A percentile compares a stretch with the other conserved stretches of the same genome.
Conservation (phyloP, 53 echinoderm and acorn worm species). For the Zoroaster sp. region DNA sequence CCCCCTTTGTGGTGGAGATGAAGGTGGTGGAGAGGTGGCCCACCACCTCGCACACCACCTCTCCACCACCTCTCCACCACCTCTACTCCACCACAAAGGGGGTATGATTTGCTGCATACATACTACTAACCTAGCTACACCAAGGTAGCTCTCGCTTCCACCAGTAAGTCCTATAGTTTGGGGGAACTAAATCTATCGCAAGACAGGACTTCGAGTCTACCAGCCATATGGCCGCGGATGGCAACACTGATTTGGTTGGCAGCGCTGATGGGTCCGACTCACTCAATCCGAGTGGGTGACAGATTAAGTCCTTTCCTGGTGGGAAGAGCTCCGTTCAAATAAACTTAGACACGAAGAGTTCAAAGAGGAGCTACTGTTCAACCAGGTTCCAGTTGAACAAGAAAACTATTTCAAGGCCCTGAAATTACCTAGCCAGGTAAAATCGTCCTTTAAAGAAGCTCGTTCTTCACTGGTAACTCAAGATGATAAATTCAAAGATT, state of each 20-base stretch:
- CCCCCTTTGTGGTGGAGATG: too few species aligned
- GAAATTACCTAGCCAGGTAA: not conserved
- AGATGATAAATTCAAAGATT: too few species aligned
- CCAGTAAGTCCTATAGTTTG: not conserved
- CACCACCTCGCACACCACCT: too few species aligned
- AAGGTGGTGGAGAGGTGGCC: too few species aligned
- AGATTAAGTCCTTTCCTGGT: not conserved
- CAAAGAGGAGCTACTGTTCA: not conserved
- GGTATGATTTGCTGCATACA: too few species aligned
- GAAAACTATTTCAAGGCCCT: not conserved
- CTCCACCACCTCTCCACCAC: too few species aligned
- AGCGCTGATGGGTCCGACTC: not conserved
- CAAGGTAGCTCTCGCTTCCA: not conserved
- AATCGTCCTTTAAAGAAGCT: not conserved
- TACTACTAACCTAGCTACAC: not conserved
- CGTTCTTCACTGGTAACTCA: too few species aligned
- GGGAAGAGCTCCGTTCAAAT: slow-evolving; percentile 5
- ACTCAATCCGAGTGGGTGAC: not conserved
- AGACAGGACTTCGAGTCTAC: too few species aligned
- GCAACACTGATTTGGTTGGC: not conserved
- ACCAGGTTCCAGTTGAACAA: not conserved
- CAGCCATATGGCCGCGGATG: not conserved
- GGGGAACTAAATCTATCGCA: not conserved
- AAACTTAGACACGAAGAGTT: not conserved
- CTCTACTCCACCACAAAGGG: too few species aligned